These are phyloP conservation scores for Phocoena sinus DNA, from an alignment of 2,113 vertebrate genomes.

Conservation along the genomic window DNA sequence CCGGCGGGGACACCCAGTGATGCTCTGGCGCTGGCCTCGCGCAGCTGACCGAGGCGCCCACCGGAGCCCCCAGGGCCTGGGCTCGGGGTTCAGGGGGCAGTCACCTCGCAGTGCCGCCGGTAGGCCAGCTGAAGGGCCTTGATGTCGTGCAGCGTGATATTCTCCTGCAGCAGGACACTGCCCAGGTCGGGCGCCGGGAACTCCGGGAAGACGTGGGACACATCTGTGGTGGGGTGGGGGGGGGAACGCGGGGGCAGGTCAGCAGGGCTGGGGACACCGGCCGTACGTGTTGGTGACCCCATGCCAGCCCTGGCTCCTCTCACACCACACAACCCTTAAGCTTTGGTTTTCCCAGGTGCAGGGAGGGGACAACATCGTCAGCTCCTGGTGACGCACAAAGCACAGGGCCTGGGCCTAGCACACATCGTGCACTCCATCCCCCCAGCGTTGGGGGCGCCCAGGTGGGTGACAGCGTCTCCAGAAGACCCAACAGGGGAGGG, in stretches of 20 bases:
- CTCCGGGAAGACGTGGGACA: conserved; percentile 90
- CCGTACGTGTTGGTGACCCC: fast-evolving
- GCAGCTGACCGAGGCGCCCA: not conserved
- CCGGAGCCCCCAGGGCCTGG: fast-evolving
- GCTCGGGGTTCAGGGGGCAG: not conserved
- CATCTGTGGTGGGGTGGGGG: conserved; percentile 78
- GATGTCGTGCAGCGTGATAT: conserved; percentile 86
- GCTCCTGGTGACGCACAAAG: not conserved
- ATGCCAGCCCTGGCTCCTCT: not conserved
- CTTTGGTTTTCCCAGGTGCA: not conserved
- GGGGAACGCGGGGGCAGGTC: not conserved
- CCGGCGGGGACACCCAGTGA: not conserved
- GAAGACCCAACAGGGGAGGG: not conserved
- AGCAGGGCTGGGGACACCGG: not conserved
- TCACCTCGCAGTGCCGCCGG: conserved; percentile 96
- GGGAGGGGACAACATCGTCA: not conserved
- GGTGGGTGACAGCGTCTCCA: not conserved
- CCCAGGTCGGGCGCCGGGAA: conserved; percentile 90
- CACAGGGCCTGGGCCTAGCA: not conserved
- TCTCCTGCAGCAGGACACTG: conserved; percentile 85
- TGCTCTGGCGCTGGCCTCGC: fast-evolving
- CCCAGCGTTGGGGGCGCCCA: not conserved
- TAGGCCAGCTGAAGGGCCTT: conserved; percentile 93
- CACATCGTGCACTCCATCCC: not conserved
- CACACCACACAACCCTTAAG: too few species aligned